Evolutionary conservation across 23 tunicate genomes (phyloP).

Genomic region (Ascidia mentula): DNA sequence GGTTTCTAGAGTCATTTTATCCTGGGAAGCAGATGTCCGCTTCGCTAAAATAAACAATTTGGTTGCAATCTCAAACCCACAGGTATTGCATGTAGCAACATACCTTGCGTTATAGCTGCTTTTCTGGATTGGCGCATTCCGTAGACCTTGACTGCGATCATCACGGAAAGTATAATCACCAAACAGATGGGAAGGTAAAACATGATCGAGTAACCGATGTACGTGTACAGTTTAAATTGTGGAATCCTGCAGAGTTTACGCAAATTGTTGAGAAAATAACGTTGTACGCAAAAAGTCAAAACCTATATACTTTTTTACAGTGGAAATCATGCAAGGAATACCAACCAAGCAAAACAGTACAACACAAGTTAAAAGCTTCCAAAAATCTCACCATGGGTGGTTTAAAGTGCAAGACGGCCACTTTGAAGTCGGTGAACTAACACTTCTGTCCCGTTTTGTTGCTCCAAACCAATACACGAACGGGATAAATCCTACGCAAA

Average conservation of each 20-base stretch:
- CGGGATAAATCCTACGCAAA: constrained; percentile 14
- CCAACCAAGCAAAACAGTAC: no score
- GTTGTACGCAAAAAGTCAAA: no score
- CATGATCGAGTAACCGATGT: constrained; percentile 24
- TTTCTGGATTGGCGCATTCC: not conserved
- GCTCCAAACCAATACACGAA: constrained; percentile 17
- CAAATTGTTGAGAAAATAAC: no score
- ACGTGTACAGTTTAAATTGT: not conserved
- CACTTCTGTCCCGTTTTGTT: constrained; percentile 17
- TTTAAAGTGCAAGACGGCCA: constrained; percentile 25
- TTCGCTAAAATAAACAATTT: not conserved
- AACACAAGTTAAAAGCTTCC: no score
- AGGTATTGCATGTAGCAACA: not conserved
- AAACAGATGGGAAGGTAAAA: constrained; percentile 15
- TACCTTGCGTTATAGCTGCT: not conserved
- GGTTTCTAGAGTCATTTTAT: not conserved
- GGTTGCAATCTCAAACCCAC: not conserved
- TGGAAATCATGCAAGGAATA: no score
- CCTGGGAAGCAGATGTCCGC: not conserved
- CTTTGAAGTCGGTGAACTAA: not conserved
- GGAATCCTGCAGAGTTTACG: constrained; percentile 25
- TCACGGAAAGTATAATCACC: constrained; percentile 13
- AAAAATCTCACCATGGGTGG: not conserved
- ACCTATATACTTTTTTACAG: no score
- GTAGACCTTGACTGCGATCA: constrained; percentile 5